These are phyloP conservation scores for Drosophila vallismaia DNA, from an alignment of 2,888 invertebrate genomes.

Conservation along the genomic window DNA sequence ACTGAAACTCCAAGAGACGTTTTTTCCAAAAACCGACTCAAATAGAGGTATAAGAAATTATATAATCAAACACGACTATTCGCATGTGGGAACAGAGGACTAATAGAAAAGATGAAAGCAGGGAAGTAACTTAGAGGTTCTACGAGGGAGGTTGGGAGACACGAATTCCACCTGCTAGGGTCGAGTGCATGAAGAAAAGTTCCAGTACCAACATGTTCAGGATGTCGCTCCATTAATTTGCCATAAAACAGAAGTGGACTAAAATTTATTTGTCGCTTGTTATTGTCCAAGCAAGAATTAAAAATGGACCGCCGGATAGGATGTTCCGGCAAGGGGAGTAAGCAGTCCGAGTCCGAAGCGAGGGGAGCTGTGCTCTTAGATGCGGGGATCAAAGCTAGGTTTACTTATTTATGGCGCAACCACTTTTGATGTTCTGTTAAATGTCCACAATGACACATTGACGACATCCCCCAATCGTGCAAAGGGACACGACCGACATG, in stretches of 20 bases:
- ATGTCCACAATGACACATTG: slow-evolving; percentile 70
- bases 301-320: slow-evolving; percentile 53
- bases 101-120: slow-evolving; percentile 12
- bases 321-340: background rate
- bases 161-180: slow-evolving; percentile 72
- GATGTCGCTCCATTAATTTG: slow-evolving; percentile 81
- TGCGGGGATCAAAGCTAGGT: slow-evolving; percentile 25
- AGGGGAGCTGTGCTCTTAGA: slow-evolving; percentile 8
- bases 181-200: slow-evolving; percentile 47
- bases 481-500: slow-evolving; percentile 1
- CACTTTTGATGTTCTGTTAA: slow-evolving; percentile 71
- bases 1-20: too few species aligned
- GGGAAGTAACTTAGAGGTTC: background rate
- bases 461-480: slow-evolving; percentile 31
- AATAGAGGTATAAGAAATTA: background rate
- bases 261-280: slow-evolving; percentile 74
- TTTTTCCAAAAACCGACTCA: background rate
- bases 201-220: slow-evolving; percentile 62
- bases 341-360: background rate
- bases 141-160: slow-evolving; percentile 1
- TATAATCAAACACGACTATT: slow-evolving; percentile 67
- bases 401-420: slow-evolving; percentile 64
- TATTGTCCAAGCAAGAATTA: slow-evolving; percentile 63
- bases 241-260: slow-evolving; percentile 81
- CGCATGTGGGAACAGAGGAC: slow-evolving; percentile 72